Conservation (phyloP, 2,113 vertebrate species). For the Seriola quinqueradiata region DNA sequence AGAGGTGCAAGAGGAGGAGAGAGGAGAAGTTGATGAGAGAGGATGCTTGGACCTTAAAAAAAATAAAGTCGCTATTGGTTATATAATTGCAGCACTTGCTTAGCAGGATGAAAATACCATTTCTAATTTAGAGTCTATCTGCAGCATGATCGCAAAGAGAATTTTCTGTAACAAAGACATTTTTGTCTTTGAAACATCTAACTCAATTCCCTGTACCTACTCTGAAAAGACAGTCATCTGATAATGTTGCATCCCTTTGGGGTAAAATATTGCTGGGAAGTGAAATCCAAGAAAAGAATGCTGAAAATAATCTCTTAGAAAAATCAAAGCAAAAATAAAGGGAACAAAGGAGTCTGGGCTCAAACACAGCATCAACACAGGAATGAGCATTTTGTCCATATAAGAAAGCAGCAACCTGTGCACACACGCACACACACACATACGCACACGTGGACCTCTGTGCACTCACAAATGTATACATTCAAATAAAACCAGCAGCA, state of each 20-base stretch:
- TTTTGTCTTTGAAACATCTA: slow-evolving; percentile 70
- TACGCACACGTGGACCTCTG: neutral
- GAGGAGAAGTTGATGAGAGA: slow-evolving; percentile 21
- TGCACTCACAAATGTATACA: slow-evolving; percentile 2
- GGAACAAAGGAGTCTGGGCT: slow-evolving; percentile 29
- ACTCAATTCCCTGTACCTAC: slow-evolving; percentile 57
- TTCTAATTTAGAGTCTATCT: slow-evolving; percentile 66
- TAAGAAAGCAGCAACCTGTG: neutral
- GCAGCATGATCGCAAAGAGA: slow-evolving; percentile 55
- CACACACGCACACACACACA: neutral
- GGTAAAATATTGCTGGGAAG: slow-evolving; percentile 61
- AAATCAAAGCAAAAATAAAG: slow-evolving; percentile 57
- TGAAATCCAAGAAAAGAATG: slow-evolving; percentile 62
- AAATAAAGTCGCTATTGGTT: slow-evolving; percentile 23
- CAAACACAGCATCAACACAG: slow-evolving; percentile 7
- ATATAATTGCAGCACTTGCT: slow-evolving; percentile 34
- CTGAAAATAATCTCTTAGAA: slow-evolving; percentile 61
- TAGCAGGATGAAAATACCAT: slow-evolving; percentile 54
- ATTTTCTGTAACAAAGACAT: slow-evolving; percentile 55
- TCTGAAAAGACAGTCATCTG: slow-evolving; percentile 69
- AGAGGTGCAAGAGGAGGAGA: slow-evolving; percentile 23
- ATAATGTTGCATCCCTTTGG: slow-evolving; percentile 68
- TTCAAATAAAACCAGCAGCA: slow-evolving; percentile 26
- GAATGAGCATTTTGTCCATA: slow-evolving; percentile 12
- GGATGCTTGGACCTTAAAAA: slow-evolving; percentile 23